phyloP scores from a whole-genome alignment of 2,888 invertebrate genomes.

The Sylvicola cinctus region DNA sequence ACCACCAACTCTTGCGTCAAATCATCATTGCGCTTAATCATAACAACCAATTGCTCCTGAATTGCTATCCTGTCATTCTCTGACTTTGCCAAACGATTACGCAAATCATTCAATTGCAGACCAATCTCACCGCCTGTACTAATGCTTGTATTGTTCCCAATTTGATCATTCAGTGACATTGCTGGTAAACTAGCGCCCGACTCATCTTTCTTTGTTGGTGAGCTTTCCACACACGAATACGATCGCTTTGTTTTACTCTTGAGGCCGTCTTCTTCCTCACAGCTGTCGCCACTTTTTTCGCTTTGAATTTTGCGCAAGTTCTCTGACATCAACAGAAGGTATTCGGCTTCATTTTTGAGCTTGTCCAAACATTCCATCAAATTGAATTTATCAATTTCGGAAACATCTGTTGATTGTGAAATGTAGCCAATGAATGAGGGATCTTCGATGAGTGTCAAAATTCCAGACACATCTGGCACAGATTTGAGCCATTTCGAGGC shows the following conservation, averaged over 20 bases:
- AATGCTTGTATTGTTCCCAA: conserved; percentile 11
- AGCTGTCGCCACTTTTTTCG: conserved; percentile 11
- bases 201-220: conserved; percentile 9
- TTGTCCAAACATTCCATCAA: conserved; percentile 44
- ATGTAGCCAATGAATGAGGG: conserved; percentile 34
- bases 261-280: conserved; percentile 14
- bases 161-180: conserved; percentile 15
- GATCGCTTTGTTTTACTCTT: conserved; percentile 14
- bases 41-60: background rate
- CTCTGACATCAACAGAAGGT: conserved; percentile 39
- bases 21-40: conserved; percentile 27
- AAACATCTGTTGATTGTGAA: conserved; percentile 28
- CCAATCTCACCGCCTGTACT: conserved; percentile 21
- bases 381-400: conserved; percentile 39
- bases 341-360: conserved; percentile 46
- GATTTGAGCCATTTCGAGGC: conserved; percentile 18
- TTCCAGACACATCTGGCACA: conserved; percentile 42
- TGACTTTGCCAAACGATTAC: conserved; percentile 23
- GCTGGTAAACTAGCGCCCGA: conserved; percentile 14
- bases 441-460: conserved; percentile 38
- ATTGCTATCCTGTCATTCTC: conserved; percentile 15
- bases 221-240: conserved; percentile 17
- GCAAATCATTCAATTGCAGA: conserved; percentile 35
- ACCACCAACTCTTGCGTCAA: conserved; percentile 28
- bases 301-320: conserved; percentile 12